Conservation (phyloP, 2,888 invertebrate genomes). For the Rhaphigaster nebulosa region DNA sequence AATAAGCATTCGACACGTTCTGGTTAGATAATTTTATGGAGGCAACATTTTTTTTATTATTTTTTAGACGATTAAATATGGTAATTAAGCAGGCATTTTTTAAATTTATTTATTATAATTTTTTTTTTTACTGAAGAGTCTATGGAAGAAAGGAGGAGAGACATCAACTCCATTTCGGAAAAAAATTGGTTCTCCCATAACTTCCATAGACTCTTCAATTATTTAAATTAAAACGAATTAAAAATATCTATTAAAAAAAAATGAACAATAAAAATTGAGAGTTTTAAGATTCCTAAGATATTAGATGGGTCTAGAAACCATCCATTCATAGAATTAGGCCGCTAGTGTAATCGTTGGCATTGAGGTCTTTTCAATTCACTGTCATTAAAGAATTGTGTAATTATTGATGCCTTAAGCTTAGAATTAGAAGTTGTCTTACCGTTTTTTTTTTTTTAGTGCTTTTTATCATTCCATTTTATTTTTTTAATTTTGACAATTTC, state of each 20-base stretch:
- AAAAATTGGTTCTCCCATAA: no score
- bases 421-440: not conserved
- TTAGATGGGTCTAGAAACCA: not conserved
- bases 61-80: not conserved
- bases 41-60: not conserved
- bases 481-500: no score
- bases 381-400: not conserved
- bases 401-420: not conserved
- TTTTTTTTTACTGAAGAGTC: not conserved
- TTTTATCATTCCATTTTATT: no score
- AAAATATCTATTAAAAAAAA: no score
- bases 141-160: no score
- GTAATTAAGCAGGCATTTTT: not conserved
- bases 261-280: no score
- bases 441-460: not conserved
- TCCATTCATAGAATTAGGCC: not conserved
- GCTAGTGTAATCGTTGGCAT: not conserved
- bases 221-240: not conserved
- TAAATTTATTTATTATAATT: no score
- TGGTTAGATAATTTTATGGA: not conserved
- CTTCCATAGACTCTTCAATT: no score
- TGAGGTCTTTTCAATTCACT: not conserved
- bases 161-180: no score
- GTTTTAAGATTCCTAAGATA: not conserved
- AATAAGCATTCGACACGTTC: not conserved